phyloP scores from a whole-genome alignment of 2,888 invertebrate species.

The Eurytoma californica region DNA sequence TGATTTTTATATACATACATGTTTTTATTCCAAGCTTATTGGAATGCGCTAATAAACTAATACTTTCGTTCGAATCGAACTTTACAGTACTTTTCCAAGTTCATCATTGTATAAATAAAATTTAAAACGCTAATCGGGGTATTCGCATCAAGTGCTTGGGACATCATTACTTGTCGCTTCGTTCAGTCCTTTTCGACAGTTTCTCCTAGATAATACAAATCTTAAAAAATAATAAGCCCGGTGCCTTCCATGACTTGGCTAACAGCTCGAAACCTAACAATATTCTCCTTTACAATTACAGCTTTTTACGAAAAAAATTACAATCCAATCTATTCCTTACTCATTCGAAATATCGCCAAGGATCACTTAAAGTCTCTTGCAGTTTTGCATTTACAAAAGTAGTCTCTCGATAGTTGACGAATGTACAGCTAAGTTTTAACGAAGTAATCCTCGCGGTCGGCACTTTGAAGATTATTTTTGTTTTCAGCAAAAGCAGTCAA shows the following conservation, averaged over 20 bases:
- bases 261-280: slow-evolving; percentile 11
- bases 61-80: slow-evolving; percentile 33
- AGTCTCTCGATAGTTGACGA: slow-evolving; percentile 40
- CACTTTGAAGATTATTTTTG: slow-evolving; percentile 5
- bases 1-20: slow-evolving; percentile 49
- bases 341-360: slow-evolving; percentile 31
- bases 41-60: slow-evolving; percentile 37
- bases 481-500: slow-evolving; percentile 35
- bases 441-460: slow-evolving; percentile 5
- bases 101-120: slow-evolving; percentile 43
- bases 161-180: slow-evolving; percentile 39
- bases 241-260: slow-evolving; percentile 45
- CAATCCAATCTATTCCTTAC: slow-evolving; percentile 27
- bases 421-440: slow-evolving; percentile 32
- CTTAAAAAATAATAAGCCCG: slow-evolving; percentile 20
- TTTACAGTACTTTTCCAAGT: slow-evolving; percentile 53
- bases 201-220: slow-evolving; percentile 29
- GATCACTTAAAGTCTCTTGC: slow-evolving; percentile 44
- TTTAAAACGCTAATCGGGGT: slow-evolving; percentile 23
- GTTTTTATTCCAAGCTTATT: slow-evolving; percentile 45
- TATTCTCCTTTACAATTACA: slow-evolving; percentile 21
- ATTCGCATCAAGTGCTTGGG: slow-evolving; percentile 38
- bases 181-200: slow-evolving; percentile 34
- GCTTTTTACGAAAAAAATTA: background rate
- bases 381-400: slow-evolving; percentile 47